Base-by-base conservation (phyloP, 1,140 invertebrate genomes). In the Hirudo medicinalis region DNA sequence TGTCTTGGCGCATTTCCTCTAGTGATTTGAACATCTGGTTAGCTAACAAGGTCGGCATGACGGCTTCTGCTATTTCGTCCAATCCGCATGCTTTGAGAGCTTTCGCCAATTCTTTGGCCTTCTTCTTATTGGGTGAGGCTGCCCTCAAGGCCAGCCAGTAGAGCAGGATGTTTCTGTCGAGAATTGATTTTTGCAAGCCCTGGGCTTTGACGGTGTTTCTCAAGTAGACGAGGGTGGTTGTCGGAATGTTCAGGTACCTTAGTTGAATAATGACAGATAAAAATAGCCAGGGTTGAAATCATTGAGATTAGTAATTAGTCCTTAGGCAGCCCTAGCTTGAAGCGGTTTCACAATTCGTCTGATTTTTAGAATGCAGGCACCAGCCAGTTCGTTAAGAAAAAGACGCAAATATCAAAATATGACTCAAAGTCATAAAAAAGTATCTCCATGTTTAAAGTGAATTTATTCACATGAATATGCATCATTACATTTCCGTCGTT, bases 171-270 rank as follows among this genome's bases (percentile, higher is more conserved):
- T 63, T 63, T 22, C 8, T 63, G 57, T 32, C 22, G 8, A 22
- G 29, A 32, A 63, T 15, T 13, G 22, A 63, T 63, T 22, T 63
- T 13, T 63, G 22, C 22, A 63, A 25, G 57, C 15, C 22, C 22
- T 22, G 29, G 8, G 57, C 22, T 32, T 13, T 63, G 29, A 32
- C 57, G 57, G 57, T 32, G 22, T 63, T 11, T 13, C 22, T 63
- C 57, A 63, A 25, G 20, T 63, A 63, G 57, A 63, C 57, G 9
- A 63, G 3, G 57, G 57, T 63, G 8, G 57, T 63, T 20, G 57
- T 63, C 5, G 57, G 57, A 22, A 63, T 20, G 57, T 63, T 63
- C 57, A 63, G 15, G 57, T 63, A 63, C 57, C 57, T 63, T 32
- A n/a, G 22, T 11, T 63, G 29, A 25, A 25, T n/a, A 63, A 25